Percentiles rank a stretch among this genome's conserved stretches.
phyloP scores from a whole-genome alignment of 2,888 invertebrate species.

The Eristalis arbustorum region DNA sequence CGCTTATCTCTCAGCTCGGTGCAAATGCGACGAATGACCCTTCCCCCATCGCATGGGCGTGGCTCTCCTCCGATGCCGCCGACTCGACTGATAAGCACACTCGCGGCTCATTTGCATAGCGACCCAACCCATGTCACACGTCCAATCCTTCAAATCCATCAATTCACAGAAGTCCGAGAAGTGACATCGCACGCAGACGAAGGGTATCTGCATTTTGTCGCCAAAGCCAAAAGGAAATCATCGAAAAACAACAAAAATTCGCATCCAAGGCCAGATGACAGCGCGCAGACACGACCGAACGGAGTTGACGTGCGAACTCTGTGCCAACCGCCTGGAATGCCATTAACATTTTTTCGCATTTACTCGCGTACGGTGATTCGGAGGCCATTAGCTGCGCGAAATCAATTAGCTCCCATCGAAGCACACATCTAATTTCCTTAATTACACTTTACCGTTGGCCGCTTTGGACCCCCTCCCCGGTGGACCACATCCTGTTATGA shows the following conservation, averaged over 20 bases:
- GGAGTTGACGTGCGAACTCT: background rate
- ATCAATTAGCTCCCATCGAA: background rate
- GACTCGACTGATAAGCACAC: background rate
- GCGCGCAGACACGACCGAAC: background rate
- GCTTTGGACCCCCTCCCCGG: constrained; percentile 5
- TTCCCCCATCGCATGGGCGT: background rate
- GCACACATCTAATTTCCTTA: constrained; percentile 21
- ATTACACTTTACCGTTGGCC: constrained; percentile 40
- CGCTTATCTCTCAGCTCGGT: background rate
- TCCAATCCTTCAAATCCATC: background rate
- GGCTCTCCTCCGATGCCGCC: background rate
- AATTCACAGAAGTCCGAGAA: background rate
- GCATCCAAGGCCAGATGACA: background rate
- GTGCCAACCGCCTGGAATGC: background rate
- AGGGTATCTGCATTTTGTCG: background rate
- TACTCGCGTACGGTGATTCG: background rate
- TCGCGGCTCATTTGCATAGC: background rate
- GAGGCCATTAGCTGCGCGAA: background rate
- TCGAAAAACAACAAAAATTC: background rate
- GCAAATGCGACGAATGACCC: background rate
- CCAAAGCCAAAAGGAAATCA: background rate
- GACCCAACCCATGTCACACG: background rate
- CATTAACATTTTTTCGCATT: background rate
- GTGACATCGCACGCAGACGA: background rate
- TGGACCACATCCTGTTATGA: constrained; percentile 14